Evolutionary conservation across 2,797 vertebrate genomes (phyloP), one percentile per base, ranked within the genome.

Genomic region (Helostoma temminkii): DNA sequence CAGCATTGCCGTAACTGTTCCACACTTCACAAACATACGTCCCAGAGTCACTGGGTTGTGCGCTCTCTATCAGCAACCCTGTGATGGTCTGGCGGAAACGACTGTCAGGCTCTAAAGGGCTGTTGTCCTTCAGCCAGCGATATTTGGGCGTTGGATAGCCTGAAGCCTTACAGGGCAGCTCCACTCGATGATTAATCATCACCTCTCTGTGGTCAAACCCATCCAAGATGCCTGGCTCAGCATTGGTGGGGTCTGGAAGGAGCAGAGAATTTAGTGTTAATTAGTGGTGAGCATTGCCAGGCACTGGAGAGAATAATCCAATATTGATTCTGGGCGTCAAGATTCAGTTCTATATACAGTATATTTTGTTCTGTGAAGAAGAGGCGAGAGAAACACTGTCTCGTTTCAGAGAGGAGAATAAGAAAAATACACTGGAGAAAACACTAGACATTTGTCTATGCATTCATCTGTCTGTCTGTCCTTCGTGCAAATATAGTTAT

Each of bases 61-160:
- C 84, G 79, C 94, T 96, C 88, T 98, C 97, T 3, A 99, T 98
- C 78, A 97, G 93, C 72, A 99, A 88, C 53, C 98, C 98, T 0
- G 94, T 96, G 74, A 95, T 90, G 2, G 96, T 97, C 87, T 97
- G 96, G 37, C 96, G 95, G 91, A 97, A 97, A 76, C 96, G 95
- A 84, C 93, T 97, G 88, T 98, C 98, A 18, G 96, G 94, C 85
- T 98, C 97, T 91, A 98, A 88, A 57, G 97, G 97, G 82, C 97
- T 94, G 71, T 97, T 99, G 93, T 99, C 96, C 85, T 98, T 98
- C 83, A 99, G 94, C 98, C 98, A 99, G 87, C 96, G 97, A 89
- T 98, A 97, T 80, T 98, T 96, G 82, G 98, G 97, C 56, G 94
- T 88, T 0, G 97, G 97, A 90, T 98, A 97, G 79, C 97, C 97